phyloP scores from a whole-genome alignment of 2,797 vertebrate genomes.

The Tarsius wallacei region DNA sequence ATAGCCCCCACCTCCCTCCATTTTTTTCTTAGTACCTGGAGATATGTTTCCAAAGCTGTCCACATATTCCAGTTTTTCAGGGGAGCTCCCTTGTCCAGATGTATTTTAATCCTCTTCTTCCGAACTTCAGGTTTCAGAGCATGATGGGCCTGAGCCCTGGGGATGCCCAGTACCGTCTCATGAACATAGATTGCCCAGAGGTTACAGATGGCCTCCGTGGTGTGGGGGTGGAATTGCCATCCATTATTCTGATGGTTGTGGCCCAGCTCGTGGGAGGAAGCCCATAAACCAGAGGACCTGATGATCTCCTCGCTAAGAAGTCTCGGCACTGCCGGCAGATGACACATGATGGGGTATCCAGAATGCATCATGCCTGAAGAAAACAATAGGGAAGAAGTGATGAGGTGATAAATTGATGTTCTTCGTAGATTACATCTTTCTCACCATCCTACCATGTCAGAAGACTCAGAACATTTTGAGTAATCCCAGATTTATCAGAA shows the following conservation, averaged over 20 bases:
- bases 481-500: background rate
- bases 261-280: constrained; percentile 93
- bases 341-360: constrained; percentile 94
- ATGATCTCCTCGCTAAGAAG: constrained; percentile 80
- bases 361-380: constrained; percentile 93
- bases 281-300: constrained; percentile 90
- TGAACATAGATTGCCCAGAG: constrained; percentile 95
- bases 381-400: constrained; percentile 35
- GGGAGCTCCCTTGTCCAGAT: constrained; percentile 83
- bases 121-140: constrained; percentile 61
- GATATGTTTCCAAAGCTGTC: constrained; percentile 94
- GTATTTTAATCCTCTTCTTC: constrained; percentile 72
- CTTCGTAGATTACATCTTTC: background rate
- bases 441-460: too few relatives aligned
- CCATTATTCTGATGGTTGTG: constrained; percentile 93
- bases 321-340: constrained; percentile 70
- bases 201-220: constrained; percentile 95
- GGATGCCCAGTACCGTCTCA: constrained; percentile 91
- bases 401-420: accelerated
- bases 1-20: background rate
- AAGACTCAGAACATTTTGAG: background rate
- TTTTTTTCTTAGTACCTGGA: constrained; percentile 90
- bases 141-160: constrained; percentile 88
- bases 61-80: constrained; percentile 89
- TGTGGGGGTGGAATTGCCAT: constrained; percentile 91